These are phyloP conservation scores for Pelvicachromis taeniatus DNA, from an alignment of 2,113 vertebrate species.

Conservation along the genomic window DNA sequence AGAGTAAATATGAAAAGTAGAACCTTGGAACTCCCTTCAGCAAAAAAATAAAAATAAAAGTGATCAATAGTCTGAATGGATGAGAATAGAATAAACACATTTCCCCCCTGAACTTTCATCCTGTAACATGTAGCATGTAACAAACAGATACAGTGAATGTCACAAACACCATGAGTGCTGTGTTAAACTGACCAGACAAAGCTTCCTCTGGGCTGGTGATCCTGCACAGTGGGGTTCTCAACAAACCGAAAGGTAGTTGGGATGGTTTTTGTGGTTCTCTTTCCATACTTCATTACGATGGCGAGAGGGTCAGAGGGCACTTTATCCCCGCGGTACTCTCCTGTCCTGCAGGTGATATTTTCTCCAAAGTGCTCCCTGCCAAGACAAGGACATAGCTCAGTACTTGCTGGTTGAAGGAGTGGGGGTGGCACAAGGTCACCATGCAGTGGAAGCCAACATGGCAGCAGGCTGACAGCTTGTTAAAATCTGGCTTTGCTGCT, in stretches of 20 bases:
- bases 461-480: slow-evolving; percentile 58
- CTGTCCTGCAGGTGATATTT: slow-evolving; percentile 80
- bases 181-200: slow-evolving; percentile 81
- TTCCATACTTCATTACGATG: slow-evolving; percentile 75
- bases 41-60: not conserved
- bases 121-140: not conserved
- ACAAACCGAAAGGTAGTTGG: slow-evolving; percentile 69
- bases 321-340: slow-evolving; percentile 64
- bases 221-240: slow-evolving; percentile 80
- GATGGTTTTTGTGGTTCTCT: slow-evolving; percentile 33
- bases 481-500: slow-evolving; percentile 40
- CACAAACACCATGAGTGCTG: not conserved
- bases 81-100: not conserved
- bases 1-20: not conserved
- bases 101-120: not conserved
- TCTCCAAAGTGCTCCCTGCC: slow-evolving; percentile 79
- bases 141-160: fast-evolving
- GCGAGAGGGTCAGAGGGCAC: slow-evolving; percentile 48
- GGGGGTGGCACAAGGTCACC: slow-evolving; percentile 10
- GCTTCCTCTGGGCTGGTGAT: slow-evolving; percentile 80
- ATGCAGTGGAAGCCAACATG: slow-evolving; percentile 27
- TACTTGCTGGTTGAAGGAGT: not conserved
- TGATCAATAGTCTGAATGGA: not conserved
- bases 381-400: slow-evolving; percentile 43
- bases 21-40: not conserved